Conservation (phyloP, 2,888 invertebrate genomes). For the Chloroclystis v-ata region DNA sequence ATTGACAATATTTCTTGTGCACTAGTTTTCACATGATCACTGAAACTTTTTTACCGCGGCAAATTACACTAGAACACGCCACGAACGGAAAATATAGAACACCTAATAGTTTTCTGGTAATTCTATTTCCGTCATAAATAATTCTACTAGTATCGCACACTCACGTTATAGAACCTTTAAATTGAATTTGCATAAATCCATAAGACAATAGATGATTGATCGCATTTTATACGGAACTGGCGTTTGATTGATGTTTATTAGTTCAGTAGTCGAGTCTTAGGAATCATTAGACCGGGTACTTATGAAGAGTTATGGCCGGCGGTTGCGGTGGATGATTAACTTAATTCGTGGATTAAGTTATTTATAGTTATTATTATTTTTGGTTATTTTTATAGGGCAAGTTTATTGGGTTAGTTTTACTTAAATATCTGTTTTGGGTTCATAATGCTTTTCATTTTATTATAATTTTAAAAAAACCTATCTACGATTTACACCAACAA, state of each 20-base stretch:
- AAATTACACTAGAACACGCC: too few relatives aligned
- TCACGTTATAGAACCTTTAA: background rate
- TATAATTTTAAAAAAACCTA: too few relatives aligned
- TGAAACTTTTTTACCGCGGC: too few relatives aligned
- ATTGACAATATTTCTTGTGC: too few relatives aligned
- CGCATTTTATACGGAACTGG: constrained; percentile 68
- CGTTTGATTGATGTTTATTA: constrained; percentile 76
- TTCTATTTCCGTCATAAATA: too few relatives aligned
- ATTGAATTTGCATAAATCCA: constrained; percentile 71
- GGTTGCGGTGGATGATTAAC: constrained; percentile 70
- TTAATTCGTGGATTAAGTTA: constrained; percentile 67
- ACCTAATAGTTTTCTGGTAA: too few relatives aligned
- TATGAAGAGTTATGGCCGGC: constrained; percentile 73
- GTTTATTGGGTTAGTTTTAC: too few relatives aligned
- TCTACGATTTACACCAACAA: too few relatives aligned
- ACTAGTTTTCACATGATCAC: too few relatives aligned
- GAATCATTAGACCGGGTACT: constrained; percentile 70
- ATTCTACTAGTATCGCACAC: background rate
- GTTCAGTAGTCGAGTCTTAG: constrained; percentile 76
- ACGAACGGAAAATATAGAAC: too few relatives aligned
- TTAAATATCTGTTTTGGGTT: background rate
- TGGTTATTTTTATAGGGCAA: background rate
- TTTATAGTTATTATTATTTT: constrained; percentile 46
- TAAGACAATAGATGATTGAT: constrained; percentile 76
- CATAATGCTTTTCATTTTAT: too few relatives aligned